Conservation (phyloP, 2,113 vertebrate species). For the Anhinga anhinga region DNA sequence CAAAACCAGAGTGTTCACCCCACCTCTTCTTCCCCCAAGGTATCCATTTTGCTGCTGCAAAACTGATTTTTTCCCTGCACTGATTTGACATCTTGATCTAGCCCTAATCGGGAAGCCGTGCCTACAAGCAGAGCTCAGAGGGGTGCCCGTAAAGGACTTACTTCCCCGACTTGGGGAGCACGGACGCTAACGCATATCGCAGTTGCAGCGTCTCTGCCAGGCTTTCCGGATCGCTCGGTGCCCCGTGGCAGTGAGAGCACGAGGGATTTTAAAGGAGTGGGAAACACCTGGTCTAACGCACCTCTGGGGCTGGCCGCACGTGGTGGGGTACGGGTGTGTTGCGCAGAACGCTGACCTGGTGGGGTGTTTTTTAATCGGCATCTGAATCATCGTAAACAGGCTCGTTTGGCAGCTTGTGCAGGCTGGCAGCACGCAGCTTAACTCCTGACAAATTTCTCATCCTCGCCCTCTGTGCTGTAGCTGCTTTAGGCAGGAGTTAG, state of each 20-base stretch:
- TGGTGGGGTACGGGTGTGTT: background rate
- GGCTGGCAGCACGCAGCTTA: background rate
- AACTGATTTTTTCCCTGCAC: background rate
- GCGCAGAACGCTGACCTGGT: background rate
- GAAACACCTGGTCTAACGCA: too few species aligned
- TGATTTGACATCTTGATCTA: background rate
- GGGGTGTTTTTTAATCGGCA: background rate
- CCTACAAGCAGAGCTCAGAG: background rate
- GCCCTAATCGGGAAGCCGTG: fast-evolving
- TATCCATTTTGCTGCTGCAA: background rate
- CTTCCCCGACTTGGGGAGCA: fast-evolving
- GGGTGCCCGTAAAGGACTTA: fast-evolving
- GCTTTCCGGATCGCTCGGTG: background rate
- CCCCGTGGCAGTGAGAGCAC: background rate
- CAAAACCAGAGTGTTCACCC: background rate
- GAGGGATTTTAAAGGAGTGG: background rate
- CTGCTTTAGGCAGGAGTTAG: background rate
- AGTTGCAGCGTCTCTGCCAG: background rate
- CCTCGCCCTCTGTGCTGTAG: background rate
- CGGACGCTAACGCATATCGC: fast-evolving
- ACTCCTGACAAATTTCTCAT: background rate
- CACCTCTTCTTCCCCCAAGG: background rate
- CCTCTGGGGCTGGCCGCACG: background rate
- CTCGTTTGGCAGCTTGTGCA: background rate
- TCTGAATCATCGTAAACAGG: background rate